Evolutionary conservation across 2,888 invertebrate genomes (phyloP).

Genomic region (Drosophila meridiana): DNA sequence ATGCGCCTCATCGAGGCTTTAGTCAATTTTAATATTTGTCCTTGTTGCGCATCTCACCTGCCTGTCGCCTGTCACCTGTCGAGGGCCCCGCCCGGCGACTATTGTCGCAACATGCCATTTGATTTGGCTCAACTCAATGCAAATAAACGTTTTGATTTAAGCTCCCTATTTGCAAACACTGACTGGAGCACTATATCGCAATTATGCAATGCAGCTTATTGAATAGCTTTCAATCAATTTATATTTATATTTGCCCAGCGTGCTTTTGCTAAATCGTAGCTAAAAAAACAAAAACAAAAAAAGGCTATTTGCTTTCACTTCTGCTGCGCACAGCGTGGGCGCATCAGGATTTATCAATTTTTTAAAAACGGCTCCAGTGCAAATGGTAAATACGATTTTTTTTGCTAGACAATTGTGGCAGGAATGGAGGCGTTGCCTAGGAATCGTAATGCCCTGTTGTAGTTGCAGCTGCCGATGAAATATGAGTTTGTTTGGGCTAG

Average conservation of each 20-base stretch:
- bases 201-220: slow-evolving; percentile 2
- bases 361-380: background rate
- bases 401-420: background rate
- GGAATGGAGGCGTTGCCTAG: background rate
- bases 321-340: background rate
- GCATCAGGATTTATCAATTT: background rate
- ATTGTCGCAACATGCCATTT: slow-evolving; percentile 7
- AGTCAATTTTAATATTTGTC: slow-evolving; percentile 10
- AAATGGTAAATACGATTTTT: background rate
- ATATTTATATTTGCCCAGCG: slow-evolving; percentile 2
- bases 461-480: background rate
- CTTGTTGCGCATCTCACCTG: background rate
- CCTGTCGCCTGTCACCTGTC: background rate
- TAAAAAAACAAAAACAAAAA: background rate
- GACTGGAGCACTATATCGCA: background rate
- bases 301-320: background rate
- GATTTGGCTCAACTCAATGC: slow-evolving; percentile 7
- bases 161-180: background rate
- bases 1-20: slow-evolving; percentile 15
- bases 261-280: background rate
- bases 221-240: slow-evolving; percentile 1
- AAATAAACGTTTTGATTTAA: background rate
- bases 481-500: too few species aligned
- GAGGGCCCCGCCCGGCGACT: background rate
- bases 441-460: background rate